Evolutionary conservation across 2,888 invertebrate species (phyloP).

Genomic region (Pachliopta kotzebuea): DNA sequence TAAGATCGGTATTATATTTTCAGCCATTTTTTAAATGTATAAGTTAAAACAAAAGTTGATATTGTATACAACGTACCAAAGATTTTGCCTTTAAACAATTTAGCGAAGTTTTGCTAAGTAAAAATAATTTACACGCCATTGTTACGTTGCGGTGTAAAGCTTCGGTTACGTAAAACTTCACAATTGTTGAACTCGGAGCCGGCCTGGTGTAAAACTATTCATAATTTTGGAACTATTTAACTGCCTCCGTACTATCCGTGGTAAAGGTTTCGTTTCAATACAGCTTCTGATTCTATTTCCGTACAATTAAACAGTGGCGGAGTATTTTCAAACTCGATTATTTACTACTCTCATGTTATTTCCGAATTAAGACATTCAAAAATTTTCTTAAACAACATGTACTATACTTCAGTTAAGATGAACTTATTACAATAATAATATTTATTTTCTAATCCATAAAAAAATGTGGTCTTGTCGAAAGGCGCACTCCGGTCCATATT

Average conservation of each 20-base stretch:
- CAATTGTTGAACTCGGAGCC: background rate
- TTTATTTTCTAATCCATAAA: background rate
- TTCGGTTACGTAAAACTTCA: constrained; percentile 10
- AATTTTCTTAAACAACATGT: background rate
- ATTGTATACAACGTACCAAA: background rate
- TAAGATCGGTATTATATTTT: too few species aligned
- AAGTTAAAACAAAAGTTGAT: background rate
- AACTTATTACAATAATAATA: background rate
- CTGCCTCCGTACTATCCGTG: background rate
- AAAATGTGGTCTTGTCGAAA: constrained; percentile 4
- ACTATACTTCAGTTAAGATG: background rate
- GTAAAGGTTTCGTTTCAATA: too few species aligned
- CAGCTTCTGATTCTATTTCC: too few species aligned
- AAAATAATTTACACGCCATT: constrained; percentile 41
- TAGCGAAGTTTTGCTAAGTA: constrained; percentile 42
- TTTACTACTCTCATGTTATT: too few species aligned
- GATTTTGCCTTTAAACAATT: constrained; percentile 20
- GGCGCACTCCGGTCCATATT: background rate
- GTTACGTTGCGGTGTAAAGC: constrained; percentile 37
- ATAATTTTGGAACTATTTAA: background rate
- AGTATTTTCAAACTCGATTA: too few species aligned
- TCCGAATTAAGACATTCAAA: background rate
- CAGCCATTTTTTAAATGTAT: background rate
- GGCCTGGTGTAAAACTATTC: background rate
- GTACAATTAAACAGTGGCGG: too few species aligned